Percentiles rank a stretch among this genome's conserved stretches.
These are phyloP conservation scores for Elgaria multicarinata DNA, from an alignment of 2,113 vertebrate genomes.

Conservation along the genomic window DNA sequence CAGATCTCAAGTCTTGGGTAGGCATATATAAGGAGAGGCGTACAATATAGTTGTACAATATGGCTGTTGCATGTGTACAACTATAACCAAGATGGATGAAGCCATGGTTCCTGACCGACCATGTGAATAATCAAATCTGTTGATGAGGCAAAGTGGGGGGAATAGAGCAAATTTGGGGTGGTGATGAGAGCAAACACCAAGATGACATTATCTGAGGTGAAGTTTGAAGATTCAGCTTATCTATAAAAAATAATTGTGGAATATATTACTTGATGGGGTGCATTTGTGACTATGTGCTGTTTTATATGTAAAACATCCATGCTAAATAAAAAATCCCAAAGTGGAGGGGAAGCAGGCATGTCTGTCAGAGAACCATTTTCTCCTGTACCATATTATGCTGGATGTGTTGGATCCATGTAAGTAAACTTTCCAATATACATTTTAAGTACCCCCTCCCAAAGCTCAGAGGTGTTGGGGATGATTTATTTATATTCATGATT, in stretches of 20 bases:
- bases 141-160: not conserved
- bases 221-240: not conserved
- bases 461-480: constrained; percentile 6
- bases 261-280: not conserved
- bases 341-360: no score
- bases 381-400: constrained; percentile 13
- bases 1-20: no score
- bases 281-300: not conserved
- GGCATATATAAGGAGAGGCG: no score
- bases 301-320: no score
- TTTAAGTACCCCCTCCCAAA: not conserved
- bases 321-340: no score
- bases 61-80: not conserved
- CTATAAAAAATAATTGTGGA: not conserved
- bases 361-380: not conserved
- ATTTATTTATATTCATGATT: constrained; percentile 61
- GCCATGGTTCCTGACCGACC: not conserved
- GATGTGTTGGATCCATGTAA: not conserved
- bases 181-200: not conserved
- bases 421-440: constrained; percentile 46
- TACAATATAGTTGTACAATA: no score
- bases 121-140: not conserved
- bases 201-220: not conserved
- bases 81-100: not conserved
- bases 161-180: not conserved